A percentile compares a stretch with the other conserved stretches of the same genome.
Conservation (phyloP, 2,888 invertebrate species). For the Sepiola atlantica region DNA sequence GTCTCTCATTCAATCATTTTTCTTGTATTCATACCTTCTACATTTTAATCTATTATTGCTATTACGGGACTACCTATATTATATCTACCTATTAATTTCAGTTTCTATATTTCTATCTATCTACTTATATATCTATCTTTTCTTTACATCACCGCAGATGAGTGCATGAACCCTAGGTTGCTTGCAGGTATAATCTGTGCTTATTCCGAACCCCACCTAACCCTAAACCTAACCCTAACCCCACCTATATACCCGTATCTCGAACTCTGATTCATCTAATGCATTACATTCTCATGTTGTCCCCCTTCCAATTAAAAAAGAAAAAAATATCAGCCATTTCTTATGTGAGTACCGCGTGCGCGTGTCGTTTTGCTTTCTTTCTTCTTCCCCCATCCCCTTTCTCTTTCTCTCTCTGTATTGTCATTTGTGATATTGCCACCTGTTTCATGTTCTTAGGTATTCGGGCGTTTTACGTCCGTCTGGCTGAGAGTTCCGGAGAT, state of each 20-base stretch:
- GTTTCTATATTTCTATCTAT: not conserved
- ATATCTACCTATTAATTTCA: too few relatives aligned
- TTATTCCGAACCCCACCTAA: not conserved
- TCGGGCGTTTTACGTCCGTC: not conserved
- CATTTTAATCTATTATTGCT: too few relatives aligned
- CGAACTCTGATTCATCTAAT: conserved; percentile 2
- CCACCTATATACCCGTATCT: not conserved
- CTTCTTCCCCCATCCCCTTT: not conserved
- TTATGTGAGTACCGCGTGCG: too few relatives aligned
- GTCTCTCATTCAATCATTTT: too few relatives aligned
- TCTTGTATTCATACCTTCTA: too few relatives aligned
- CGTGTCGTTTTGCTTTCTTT: not conserved
- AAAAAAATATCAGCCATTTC: not conserved
- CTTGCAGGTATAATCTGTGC: not conserved
- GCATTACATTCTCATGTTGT: not conserved
- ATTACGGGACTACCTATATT: too few relatives aligned
- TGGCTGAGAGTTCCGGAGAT: not conserved
- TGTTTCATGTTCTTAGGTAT: not conserved
- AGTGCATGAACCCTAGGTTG: not conserved
- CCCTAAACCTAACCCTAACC: too few relatives aligned
- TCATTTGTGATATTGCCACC: not conserved
- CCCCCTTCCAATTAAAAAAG: not conserved
- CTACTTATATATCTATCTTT: not conserved
- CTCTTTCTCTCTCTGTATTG: not conserved
- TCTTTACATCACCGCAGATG: not conserved